These are phyloP conservation scores for Tachuris rubrigastra DNA, from an alignment of 2,113 vertebrate species.

Conservation along the genomic window DNA sequence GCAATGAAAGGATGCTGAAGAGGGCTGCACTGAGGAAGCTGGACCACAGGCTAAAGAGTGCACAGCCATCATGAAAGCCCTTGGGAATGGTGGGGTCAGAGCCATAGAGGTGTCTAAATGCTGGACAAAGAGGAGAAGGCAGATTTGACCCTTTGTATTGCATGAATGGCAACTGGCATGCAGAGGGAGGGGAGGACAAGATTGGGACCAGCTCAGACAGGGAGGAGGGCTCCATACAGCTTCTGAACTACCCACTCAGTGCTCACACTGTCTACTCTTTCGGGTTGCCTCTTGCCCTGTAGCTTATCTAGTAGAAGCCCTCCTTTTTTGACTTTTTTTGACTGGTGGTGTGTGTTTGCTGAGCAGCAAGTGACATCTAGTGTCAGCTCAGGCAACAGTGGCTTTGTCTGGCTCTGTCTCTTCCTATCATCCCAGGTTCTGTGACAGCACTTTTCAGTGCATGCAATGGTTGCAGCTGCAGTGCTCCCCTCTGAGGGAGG, in stretches of 20 bases:
- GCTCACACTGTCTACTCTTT: background rate
- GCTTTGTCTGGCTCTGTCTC: background rate
- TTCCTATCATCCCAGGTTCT: background rate
- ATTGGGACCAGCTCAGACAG: background rate
- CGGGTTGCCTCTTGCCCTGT: background rate
- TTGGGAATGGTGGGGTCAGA: background rate
- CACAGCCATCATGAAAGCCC: background rate
- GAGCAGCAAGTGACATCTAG: slow-evolving; percentile 52
- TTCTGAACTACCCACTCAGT: background rate
- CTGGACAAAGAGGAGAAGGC: background rate
- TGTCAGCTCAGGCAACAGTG: background rate
- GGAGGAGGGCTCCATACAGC: background rate
- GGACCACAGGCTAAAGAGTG: background rate
- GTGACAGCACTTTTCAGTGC: background rate
- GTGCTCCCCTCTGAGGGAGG: background rate
- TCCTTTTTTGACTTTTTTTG: background rate
- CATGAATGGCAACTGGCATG: background rate
- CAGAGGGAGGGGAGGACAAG: background rate
- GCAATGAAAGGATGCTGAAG: background rate
- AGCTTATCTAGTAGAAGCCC: background rate
- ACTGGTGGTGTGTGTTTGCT: background rate
- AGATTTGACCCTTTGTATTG: background rate
- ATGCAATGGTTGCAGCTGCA: background rate
- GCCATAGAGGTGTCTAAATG: background rate
- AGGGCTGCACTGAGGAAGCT: background rate